phyloP scores from a whole-genome alignment of 2,888 invertebrate genomes.

The Drosophila paranaensis region DNA sequence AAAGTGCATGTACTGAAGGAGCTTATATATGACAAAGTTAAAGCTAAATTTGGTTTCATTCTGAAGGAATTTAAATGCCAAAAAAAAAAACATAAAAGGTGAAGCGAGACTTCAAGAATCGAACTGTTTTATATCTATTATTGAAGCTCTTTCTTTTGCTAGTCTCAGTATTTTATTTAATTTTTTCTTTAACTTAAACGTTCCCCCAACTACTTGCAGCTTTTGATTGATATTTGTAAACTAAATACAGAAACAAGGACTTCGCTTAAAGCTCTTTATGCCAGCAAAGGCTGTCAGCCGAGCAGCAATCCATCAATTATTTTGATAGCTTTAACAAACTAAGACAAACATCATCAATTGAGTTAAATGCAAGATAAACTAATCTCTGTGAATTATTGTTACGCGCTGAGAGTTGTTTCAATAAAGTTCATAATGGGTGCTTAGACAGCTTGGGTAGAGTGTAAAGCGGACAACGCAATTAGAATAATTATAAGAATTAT shows the following conservation, averaged over 20 bases:
- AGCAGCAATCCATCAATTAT: constrained; percentile 2
- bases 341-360: constrained; percentile 1
- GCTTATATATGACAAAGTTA: no score
- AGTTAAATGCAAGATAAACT: background rate
- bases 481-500: background rate
- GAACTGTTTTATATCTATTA: no score
- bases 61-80: no score
- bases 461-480: background rate
- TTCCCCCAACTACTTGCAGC: no score
- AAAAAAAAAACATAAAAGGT: no score
- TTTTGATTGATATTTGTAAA: background rate
- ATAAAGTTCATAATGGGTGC: background rate
- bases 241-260: background rate
- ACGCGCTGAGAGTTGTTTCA: background rate
- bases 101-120: no score
- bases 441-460: background rate
- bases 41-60: no score
- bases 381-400: background rate
- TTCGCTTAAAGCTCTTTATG: background rate
- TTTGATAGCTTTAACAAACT: background rate
- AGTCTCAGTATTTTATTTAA: background rate
- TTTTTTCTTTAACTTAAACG: background rate
- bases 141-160: no score
- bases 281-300: background rate
- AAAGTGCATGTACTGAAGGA: no score